Evolutionary conservation across 1,140 invertebrate species (phyloP).

Genomic region (Lepidotrigona ventralis): DNA sequence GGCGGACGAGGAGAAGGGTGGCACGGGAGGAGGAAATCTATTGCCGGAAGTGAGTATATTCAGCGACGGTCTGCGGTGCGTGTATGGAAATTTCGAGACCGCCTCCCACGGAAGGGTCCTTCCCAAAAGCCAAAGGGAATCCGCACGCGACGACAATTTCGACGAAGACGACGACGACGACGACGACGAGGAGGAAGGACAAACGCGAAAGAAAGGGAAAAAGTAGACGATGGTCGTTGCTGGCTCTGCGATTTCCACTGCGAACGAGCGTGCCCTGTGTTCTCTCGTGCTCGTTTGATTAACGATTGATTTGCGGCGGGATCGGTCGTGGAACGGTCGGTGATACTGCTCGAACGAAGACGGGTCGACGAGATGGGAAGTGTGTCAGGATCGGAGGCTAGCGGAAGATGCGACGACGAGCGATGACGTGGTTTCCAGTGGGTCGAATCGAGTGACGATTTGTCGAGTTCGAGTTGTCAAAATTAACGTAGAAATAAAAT

Average conservation of each 20-base stretch:
- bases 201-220: conserved; percentile 21
- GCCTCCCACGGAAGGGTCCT: conserved; percentile 64
- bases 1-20: conserved; percentile 25
- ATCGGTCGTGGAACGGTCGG: background rate
- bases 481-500: too few relatives aligned
- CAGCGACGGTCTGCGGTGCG: conserved; percentile 68
- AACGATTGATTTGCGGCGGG: conserved; percentile 44
- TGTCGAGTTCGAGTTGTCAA: too few relatives aligned
- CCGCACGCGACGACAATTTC: conserved; percentile 67
- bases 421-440: background rate
- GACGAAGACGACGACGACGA: background rate
- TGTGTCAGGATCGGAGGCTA: background rate
- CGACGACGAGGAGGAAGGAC: conserved; percentile 2
- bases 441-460: background rate
- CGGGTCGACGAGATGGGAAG: background rate
- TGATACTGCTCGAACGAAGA: conserved; percentile 1
- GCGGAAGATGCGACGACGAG: background rate
- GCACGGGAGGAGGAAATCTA: conserved; percentile 75
- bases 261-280: background rate
- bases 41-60: conserved; percentile 79
- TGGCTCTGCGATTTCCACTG: conserved; percentile 29
- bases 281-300: conserved; percentile 28
- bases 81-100: conserved; percentile 77
- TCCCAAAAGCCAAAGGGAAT: conserved; percentile 59
- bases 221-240: background rate